phyloP scores from a whole-genome alignment of 1,140 invertebrate genomes.

The Carcinoscorpius rotundicauda region DNA sequence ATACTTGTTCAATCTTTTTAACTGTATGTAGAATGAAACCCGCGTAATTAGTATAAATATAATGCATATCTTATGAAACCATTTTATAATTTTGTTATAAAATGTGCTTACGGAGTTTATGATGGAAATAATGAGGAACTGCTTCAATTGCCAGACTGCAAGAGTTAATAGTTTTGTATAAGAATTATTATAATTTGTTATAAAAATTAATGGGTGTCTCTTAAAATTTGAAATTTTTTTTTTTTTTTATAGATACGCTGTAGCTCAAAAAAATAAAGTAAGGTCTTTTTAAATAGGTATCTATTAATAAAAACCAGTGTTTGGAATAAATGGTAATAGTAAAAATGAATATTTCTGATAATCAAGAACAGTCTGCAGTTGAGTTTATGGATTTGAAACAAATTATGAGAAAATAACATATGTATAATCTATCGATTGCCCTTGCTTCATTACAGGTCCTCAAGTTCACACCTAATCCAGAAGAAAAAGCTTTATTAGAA shows the following conservation, averaged over 20 bases:
- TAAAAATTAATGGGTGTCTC: too few species aligned
- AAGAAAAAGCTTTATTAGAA: slow-evolving; percentile 79
- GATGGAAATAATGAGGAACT: too few species aligned
- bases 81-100: not conserved
- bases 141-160: too few species aligned
- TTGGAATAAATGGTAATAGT: not conserved
- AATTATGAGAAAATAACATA: not conserved
- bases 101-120: too few species aligned
- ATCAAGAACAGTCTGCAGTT: too few species aligned
- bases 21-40: not conserved
- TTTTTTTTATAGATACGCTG: too few species aligned
- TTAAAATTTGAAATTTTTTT: too few species aligned
- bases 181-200: too few species aligned
- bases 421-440: not conserved
- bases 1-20: not conserved
- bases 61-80: not conserved
- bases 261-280: too few species aligned
- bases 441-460: slow-evolving; percentile 44
- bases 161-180: too few species aligned
- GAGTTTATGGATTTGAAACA: too few species aligned
- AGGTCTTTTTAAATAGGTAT: too few species aligned
- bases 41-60: not conserved
- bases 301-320: not conserved
- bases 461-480: slow-evolving; percentile 88
- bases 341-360: not conserved